phyloP scores from a whole-genome alignment of 2,888 invertebrate species.

The Scaptomyza tumidula region DNA sequence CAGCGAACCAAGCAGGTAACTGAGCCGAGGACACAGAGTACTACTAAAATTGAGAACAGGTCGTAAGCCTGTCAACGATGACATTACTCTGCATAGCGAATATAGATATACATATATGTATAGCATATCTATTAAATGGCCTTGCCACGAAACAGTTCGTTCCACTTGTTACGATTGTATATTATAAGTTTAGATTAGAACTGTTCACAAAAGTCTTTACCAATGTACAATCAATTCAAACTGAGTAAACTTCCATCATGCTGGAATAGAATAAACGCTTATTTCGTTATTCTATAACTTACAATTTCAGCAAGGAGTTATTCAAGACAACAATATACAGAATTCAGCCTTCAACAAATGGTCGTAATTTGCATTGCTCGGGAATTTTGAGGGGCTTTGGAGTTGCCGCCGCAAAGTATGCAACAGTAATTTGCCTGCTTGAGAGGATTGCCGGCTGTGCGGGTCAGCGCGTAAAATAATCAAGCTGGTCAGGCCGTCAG shows the following conservation, averaged over 20 bases:
- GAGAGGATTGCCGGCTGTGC: conserved; percentile 61
- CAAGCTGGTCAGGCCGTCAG: conserved; percentile 47
- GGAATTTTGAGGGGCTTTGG: background rate
- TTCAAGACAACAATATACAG: no score
- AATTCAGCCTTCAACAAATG: no score
- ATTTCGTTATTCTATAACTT: no score
- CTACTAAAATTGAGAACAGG: conserved; percentile 23
- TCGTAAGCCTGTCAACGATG: conserved; percentile 37
- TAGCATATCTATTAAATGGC: no score
- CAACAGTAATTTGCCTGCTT: conserved; percentile 30
- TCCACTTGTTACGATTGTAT: no score
- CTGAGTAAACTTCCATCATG: no score
- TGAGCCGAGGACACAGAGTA: background rate
- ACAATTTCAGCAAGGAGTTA: no score
- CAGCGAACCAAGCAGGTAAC: conserved; percentile 28
- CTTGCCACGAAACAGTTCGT: no score
- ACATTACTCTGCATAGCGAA: conserved; percentile 24
- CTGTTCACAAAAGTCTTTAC: no score
- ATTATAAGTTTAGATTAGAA: no score
- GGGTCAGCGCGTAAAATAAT: conserved; percentile 80
- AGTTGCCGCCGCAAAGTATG: conserved; percentile 42
- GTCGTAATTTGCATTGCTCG: conserved; percentile 11
- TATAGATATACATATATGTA: background rate
- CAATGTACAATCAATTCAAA: no score
- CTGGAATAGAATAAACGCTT: background rate